Percentiles rank a stretch among this genome's conserved stretches.
phyloP scores from a whole-genome alignment of 2,113 vertebrate genomes.

The Burhinus oedicnemus region DNA sequence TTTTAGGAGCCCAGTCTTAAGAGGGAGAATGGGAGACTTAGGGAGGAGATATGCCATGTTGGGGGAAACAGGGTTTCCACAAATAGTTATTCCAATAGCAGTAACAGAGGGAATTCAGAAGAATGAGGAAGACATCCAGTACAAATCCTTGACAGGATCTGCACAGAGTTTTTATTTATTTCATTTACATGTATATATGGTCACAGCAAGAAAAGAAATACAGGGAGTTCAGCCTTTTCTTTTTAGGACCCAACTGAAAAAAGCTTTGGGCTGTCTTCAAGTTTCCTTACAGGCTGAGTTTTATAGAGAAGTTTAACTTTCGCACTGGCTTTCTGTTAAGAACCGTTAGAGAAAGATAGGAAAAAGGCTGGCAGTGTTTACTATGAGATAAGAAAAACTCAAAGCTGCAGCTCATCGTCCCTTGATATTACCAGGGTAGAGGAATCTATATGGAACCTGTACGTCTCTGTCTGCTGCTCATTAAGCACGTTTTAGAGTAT shows the following conservation, averaged over 20 bases:
- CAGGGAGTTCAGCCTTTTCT: not conserved
- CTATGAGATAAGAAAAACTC: constrained; percentile 23
- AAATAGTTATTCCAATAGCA: not conserved
- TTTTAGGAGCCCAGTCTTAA: not conserved
- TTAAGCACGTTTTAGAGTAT: not conserved
- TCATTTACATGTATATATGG: not conserved
- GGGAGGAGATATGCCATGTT: not conserved
- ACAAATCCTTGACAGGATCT: not conserved
- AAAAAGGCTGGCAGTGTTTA: not conserved
- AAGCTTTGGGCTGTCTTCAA: not conserved
- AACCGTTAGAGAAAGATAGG: constrained; percentile 13
- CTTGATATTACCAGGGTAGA: not conserved
- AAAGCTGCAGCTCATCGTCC: not conserved
- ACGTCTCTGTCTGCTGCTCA: not conserved
- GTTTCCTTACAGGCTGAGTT: not conserved
- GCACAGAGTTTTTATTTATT: not conserved
- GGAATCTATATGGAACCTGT: not conserved
- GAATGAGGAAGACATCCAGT: not conserved
- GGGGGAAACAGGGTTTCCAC: not conserved
- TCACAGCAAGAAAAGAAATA: not conserved
- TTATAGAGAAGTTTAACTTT: not conserved
- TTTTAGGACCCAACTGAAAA: not conserved
- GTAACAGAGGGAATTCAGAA: not conserved
- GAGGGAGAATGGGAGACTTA: not conserved
- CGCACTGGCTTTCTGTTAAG: constrained; percentile 15